Base-by-base conservation (phyloP, 2,797 vertebrate species). In the Pangasius sanitwongsei region DNA sequence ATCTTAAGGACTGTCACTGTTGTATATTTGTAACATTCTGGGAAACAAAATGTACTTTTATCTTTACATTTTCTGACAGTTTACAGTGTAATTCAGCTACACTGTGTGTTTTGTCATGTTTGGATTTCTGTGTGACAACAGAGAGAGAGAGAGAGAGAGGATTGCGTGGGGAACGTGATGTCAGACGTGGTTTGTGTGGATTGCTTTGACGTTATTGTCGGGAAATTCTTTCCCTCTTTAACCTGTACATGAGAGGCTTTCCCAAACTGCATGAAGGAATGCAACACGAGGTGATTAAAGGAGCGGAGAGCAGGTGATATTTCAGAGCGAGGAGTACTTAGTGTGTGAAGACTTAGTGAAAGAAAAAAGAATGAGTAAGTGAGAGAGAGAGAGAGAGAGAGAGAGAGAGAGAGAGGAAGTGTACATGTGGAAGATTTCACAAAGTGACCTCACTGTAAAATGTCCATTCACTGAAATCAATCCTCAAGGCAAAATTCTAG, bases 251-350 rank as follows among this genome's bases (percentile, higher is more conserved):
- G 86, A 92, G 88, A 92, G 91, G 91, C 91, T 92, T 92, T 93
- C 93, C 93, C 94, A 93, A 94, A 94, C 91, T 94, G 95, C 95
- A 95, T 92, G 93, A 95, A 96, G 94, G 95, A 96, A 95, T 95
- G 94, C 87, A 89, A 89, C 84, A 78, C 91, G 91, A 92, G 87
- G 92, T 94, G 93, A 94, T 94, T 95, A 95, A 94, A 95, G 95
- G 95, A 94, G 92, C 91, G 91, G 92, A 94, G 89, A 93, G 92
- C 93, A 94, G 94, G 94, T 94, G 94, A 95, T 94, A 93, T 94
- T 94, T 95, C 93, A 93, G 93, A 91, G 93, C 78, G 53, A 90
- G 92, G 88, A 92, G 91, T 91, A 90, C 91, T 92, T 93, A 93
- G 94, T 91, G 93, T 93, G 94, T 94, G 93, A 93, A 91, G 93